Evolutionary conservation across 2,888 invertebrate species (phyloP), one percentile per base, ranked within the genome.

Genomic region (Alloscopus bannaensis): DNA sequence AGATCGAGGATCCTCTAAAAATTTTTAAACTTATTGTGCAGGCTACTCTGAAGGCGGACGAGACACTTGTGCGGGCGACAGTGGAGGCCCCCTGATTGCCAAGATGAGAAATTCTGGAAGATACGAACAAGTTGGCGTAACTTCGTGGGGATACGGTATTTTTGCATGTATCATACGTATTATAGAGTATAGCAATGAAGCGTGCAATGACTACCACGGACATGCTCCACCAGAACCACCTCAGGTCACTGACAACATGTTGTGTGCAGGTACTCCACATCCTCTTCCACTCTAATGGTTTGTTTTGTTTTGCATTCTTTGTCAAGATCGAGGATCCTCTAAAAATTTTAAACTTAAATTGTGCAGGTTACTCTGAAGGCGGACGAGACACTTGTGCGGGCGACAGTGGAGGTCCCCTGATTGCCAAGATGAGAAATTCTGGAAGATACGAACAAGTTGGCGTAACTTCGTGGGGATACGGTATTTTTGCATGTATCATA

Each of bases 141-240:
- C 85, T 28, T 80, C 79, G 0, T 86, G 86, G 86, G 86, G 86
- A 26, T 84, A 78, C 57, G 82, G 81, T n/a, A n/a, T 16, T 40
- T 40, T 62, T 42, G 24, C 8, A 60, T 18, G n/a, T 16, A 26
- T 42, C 18, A n/a, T n/a, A n/a, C n/a, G n/a, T n/a, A n/a, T n/a
- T n/a, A n/a, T n/a, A n/a, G 81, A 84, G 11, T 80, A 75, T 8
- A 73, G 73, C 18, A 84, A 86, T 45, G 75, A 83, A 2, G 84
- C 83, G 4, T 86, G 86, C 50, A 86, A 86, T 68, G 86, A 86
- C 47, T 86, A 84, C 52, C 85, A 85, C 59, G 36, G 75, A 20
- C 83, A 83, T 59, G 45, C 64, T 20, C 78, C 81, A 0, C 82
- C 82, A 59, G 84, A 83, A 59, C 86, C 86, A 22, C 81, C 78